Conservation (phyloP, 92 coral and sea anemone genomes). For the Actinostola sp. region DNA sequence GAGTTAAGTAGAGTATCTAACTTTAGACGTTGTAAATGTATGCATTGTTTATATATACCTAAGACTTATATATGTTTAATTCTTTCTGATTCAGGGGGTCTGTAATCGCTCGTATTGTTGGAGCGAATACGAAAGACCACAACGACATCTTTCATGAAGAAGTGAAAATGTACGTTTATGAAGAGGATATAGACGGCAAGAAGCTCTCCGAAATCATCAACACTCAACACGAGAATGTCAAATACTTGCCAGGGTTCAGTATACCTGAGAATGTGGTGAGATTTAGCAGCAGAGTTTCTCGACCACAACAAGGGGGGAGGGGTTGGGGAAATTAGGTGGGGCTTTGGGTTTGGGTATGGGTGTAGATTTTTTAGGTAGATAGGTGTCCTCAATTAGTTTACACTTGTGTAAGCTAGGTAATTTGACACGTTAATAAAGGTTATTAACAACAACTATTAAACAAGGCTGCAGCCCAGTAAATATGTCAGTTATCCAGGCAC, state of each 20-base stretch:
- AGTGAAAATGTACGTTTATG: conserved; percentile 92
- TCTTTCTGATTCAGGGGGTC: conserved; percentile 78
- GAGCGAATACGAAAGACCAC: conserved; percentile 79
- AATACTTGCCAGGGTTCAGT: conserved; percentile 85
- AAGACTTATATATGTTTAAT: not conserved
- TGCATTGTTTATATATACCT: not conserved
- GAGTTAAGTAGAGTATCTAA: conserved; percentile 18
- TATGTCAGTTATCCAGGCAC: too few species aligned
- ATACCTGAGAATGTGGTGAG: conserved; percentile 92
- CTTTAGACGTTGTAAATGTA: not conserved
- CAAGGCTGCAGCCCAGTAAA: too few species aligned
- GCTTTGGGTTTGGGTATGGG: too few species aligned
- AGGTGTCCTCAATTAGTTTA: too few species aligned
- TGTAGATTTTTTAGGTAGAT: too few species aligned
- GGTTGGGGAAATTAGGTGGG: too few species aligned
- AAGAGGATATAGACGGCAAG: conserved; percentile 85
- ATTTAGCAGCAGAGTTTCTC: not conserved
- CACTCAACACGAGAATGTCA: conserved; percentile 88
- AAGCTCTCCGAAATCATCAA: conserved; percentile 93
- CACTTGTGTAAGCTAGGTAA: too few species aligned
- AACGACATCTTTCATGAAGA: conserved; percentile 78
- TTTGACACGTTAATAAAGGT: too few species aligned
- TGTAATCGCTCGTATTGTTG: conserved; percentile 90
- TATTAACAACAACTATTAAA: too few species aligned
- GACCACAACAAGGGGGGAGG: too few species aligned